phyloP scores from a whole-genome alignment of 2,888 invertebrate species.

The Mylabris sibirica region DNA sequence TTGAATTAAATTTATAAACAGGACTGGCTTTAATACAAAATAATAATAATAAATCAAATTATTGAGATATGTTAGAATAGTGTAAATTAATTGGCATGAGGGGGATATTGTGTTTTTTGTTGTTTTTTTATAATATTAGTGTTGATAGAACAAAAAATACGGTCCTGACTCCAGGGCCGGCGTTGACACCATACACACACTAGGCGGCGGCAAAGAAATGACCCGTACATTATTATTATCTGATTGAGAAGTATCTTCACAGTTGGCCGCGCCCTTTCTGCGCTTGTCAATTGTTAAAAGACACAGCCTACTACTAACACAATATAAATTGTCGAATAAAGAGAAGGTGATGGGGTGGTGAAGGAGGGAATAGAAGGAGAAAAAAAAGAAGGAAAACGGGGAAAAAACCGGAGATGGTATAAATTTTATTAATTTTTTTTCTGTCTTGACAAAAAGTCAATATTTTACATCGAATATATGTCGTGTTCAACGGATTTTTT shows the following conservation, averaged over 20 bases:
- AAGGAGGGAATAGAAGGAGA: too few species aligned
- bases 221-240: conserved; percentile 52
- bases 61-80: too few species aligned
- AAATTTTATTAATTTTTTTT: not conserved
- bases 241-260: conserved; percentile 54
- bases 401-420: not conserved
- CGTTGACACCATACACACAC: conserved; percentile 35
- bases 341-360: too few species aligned
- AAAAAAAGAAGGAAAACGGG: not conserved
- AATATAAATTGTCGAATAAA: conserved; percentile 13
- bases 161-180: conserved; percentile 28
- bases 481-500: too few species aligned
- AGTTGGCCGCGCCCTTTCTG: conserved; percentile 53
- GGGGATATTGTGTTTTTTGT: too few species aligned
- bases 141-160: not conserved
- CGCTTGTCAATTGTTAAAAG: conserved; percentile 50
- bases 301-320: conserved; percentile 47
- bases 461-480: not conserved
- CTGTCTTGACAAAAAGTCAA: not conserved
- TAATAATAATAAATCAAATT: not conserved
- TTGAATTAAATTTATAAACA: not conserved
- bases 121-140: too few species aligned
- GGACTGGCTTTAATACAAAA: not conserved
- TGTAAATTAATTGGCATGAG: too few species aligned
- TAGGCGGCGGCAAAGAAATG: conserved; percentile 52